A percentile compares a stretch with the other conserved stretches of the same genome.
These are phyloP conservation scores for Vollenhovia emeryi DNA, from an alignment of 1,140 invertebrate species.

Conservation along the genomic window DNA sequence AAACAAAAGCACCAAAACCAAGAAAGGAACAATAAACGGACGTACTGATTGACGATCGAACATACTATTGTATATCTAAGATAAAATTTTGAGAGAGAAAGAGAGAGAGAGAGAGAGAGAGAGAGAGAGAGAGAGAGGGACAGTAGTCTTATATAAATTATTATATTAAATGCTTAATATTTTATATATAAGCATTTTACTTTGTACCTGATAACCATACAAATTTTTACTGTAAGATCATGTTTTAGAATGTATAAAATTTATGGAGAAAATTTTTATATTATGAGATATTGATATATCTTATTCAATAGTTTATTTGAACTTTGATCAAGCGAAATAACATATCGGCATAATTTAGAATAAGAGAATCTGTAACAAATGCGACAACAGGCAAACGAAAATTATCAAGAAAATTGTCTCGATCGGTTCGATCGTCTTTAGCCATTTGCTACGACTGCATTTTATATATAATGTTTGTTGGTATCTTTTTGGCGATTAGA, in stretches of 20 bases:
- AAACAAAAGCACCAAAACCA: constrained; percentile 26
- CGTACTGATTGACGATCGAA: constrained; percentile 5
- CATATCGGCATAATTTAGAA: background rate
- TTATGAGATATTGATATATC: background rate
- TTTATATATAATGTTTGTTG: constrained; percentile 25
- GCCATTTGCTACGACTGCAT: background rate
- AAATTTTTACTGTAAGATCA: background rate
- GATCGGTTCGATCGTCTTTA: background rate
- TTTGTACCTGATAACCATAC: background rate
- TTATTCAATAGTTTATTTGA: background rate
- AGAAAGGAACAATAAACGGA: constrained; percentile 22
- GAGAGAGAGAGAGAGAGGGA: background rate
- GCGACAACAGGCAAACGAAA: background rate
- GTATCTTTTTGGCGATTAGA: constrained; percentile 36
- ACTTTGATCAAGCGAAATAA: background rate
- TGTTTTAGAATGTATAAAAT: background rate
- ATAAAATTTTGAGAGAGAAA: background rate
- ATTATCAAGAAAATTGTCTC: background rate
- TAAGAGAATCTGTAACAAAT: background rate
- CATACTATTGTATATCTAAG: background rate
- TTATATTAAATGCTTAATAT: too few species aligned
- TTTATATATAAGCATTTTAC: background rate
- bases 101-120: background rate
- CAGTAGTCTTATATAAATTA: background rate
- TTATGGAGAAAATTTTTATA: background rate